Evolutionary conservation across 2,888 invertebrate genomes (phyloP).

Genomic region (Adela reaumurella): DNA sequence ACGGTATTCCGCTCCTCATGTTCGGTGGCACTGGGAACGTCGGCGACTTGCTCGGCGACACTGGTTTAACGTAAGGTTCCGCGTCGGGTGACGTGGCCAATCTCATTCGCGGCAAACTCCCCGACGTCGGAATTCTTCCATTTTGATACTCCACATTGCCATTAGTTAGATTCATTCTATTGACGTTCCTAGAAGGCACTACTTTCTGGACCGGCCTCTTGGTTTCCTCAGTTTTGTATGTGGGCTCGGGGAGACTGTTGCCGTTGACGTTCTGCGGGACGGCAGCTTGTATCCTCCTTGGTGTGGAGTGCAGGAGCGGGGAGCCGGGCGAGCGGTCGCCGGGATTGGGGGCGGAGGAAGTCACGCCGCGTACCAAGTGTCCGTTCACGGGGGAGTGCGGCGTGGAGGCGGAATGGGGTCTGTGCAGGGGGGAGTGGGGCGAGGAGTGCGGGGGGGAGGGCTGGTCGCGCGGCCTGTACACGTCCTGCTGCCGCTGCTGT

Average conservation of each 20-base stretch:
- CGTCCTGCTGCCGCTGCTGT: conserved; percentile 79
- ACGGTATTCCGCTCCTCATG: conserved; percentile 32
- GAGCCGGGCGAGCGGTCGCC: conserved; percentile 43
- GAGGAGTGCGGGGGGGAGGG: conserved; percentile 43
- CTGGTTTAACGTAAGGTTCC: conserved; percentile 61
- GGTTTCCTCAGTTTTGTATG: conserved; percentile 41
- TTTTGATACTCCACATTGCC: conserved; percentile 31
- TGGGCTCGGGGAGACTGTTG: conserved; percentile 15
- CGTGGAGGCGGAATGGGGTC: conserved; percentile 17
- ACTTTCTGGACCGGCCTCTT: conserved; percentile 78
- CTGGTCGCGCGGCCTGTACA: conserved; percentile 66
- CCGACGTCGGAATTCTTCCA: conserved; percentile 25
- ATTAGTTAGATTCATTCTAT: conserved; percentile 39
- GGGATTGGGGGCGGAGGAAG: conserved; percentile 27
- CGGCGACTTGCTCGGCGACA: conserved; percentile 62
- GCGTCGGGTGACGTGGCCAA: conserved; percentile 14
- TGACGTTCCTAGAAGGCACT: conserved; percentile 67
- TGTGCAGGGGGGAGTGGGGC: conserved; percentile 44
- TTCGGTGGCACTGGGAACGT: conserved; percentile 24
- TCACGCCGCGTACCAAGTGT: conserved; percentile 30
- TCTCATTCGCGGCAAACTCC: conserved; percentile 1
- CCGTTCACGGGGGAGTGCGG: conserved; percentile 33
- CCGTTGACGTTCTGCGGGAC: conserved; percentile 19
- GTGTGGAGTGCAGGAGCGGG: conserved; percentile 46
- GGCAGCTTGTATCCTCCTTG: conserved; percentile 39